A percentile compares a stretch with the other conserved stretches of the same genome.
Evolutionary conservation across 2,888 invertebrate species (phyloP).

Genomic region (Palloptera scutellata): DNA sequence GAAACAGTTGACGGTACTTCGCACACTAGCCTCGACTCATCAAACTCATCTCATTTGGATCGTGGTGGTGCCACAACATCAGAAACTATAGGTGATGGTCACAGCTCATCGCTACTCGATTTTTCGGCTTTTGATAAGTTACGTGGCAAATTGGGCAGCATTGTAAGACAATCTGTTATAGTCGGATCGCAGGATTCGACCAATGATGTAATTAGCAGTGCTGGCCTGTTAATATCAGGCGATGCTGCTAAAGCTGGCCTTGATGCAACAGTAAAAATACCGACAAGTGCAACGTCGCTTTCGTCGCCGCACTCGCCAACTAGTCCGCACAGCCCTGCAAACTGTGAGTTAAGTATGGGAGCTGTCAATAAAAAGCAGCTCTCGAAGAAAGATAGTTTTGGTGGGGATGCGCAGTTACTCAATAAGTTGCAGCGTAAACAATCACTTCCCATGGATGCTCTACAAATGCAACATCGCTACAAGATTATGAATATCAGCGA

Average conservation of each 20-base stretch:
- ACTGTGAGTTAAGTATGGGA: constrained; percentile 65
- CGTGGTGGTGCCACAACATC: constrained; percentile 35
- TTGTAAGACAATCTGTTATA: constrained; percentile 68
- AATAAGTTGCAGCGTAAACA: constrained; percentile 72
- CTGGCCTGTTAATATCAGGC: constrained; percentile 68
- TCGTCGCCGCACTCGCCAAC: constrained; percentile 62
- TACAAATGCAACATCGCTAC: constrained; percentile 44
- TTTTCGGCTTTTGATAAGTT: constrained; percentile 69
- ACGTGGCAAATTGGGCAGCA: constrained; percentile 70
- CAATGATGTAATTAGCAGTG: constrained; percentile 63
- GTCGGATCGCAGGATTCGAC: constrained; percentile 52
- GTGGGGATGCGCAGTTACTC: constrained; percentile 80
- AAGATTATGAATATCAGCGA: constrained; percentile 56
- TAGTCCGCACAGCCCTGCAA: constrained; percentile 68
- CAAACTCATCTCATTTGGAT: constrained; percentile 49
- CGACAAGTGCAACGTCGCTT: constrained; percentile 11
- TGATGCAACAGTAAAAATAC: constrained; percentile 22
- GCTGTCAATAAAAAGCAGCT: constrained; percentile 65
- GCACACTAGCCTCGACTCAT: constrained; percentile 63
- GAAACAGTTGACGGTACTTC: constrained; percentile 63
- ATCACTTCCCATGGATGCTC: constrained; percentile 44
- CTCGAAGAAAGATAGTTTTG: constrained; percentile 77
- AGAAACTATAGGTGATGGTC: constrained; percentile 36
- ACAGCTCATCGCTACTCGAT: constrained; percentile 56
- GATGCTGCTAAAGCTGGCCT: constrained; percentile 47